These are phyloP conservation scores for Pemphigus obesinymphae DNA, from an alignment of 1,140 invertebrate genomes.

Conservation along the genomic window DNA sequence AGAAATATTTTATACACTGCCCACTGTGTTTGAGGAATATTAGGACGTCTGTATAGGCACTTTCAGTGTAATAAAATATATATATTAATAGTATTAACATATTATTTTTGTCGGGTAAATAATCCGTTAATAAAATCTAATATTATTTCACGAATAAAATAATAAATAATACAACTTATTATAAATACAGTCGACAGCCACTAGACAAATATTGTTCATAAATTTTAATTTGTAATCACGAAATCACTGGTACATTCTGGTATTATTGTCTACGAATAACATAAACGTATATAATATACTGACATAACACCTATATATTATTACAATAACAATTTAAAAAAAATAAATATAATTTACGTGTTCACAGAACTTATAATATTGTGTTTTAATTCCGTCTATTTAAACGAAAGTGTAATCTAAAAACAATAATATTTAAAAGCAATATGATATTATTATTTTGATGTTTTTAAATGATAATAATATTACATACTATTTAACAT, in stretches of 20 bases:
- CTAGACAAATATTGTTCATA: neutral
- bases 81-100: neutral
- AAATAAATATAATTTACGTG: too few species aligned
- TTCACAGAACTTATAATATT: neutral
- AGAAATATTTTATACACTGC: neutral
- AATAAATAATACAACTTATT: neutral
- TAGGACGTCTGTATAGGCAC: neutral
- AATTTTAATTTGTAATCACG: neutral
- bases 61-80: neutral
- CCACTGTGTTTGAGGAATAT: neutral
- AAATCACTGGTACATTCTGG: neutral
- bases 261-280: neutral
- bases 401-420: neutral
- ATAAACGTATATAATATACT: neutral
- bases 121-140: constrained; percentile 1
- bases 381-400: neutral
- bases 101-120: neutral
- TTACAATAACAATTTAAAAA: too few species aligned
- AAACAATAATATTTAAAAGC: constrained; percentile 10
- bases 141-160: neutral
- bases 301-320: too few species aligned
- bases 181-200: neutral
- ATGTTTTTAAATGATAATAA: neutral
- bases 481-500: too few species aligned
- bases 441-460: constrained; percentile 4